Conservation (phyloP, 1,140 invertebrate species). For the Drosophila pandora region DNA sequence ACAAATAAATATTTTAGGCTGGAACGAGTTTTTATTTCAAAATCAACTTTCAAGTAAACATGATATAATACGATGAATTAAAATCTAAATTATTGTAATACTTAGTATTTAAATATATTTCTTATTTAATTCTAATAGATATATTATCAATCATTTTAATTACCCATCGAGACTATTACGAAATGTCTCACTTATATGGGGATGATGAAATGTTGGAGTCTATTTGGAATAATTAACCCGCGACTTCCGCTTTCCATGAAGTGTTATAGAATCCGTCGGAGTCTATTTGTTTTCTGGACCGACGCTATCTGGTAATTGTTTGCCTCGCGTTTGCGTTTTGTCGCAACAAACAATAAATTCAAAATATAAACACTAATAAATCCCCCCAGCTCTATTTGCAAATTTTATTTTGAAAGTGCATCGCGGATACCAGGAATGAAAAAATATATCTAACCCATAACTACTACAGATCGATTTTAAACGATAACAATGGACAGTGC, state of each 20-base stretch:
- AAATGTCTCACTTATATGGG: background rate
- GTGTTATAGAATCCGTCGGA: conserved; percentile 29
- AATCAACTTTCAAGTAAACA: too few species aligned
- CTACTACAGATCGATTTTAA: background rate
- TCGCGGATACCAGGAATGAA: background rate
- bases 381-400: conserved; percentile 3
- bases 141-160: background rate
- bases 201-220: background rate
- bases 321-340: conserved; percentile 16
- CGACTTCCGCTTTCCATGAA: conserved; percentile 31
- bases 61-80: too few species aligned
- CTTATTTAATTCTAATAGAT: background rate
- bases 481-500: conserved; percentile 20
- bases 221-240: background rate
- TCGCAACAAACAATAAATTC: conserved; percentile 35
- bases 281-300: conserved; percentile 31
- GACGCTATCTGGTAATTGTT: conserved; percentile 6
- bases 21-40: too few species aligned
- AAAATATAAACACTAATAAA: conserved; percentile 34
- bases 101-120: too few species aligned
- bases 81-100: too few species aligned
- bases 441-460: background rate
- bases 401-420: background rate
- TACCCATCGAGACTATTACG: background rate
- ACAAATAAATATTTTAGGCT: background rate